Evolutionary conservation across 92 coral and sea anemone genomes (phyloP).

Genomic region (Phenganax marumi): DNA sequence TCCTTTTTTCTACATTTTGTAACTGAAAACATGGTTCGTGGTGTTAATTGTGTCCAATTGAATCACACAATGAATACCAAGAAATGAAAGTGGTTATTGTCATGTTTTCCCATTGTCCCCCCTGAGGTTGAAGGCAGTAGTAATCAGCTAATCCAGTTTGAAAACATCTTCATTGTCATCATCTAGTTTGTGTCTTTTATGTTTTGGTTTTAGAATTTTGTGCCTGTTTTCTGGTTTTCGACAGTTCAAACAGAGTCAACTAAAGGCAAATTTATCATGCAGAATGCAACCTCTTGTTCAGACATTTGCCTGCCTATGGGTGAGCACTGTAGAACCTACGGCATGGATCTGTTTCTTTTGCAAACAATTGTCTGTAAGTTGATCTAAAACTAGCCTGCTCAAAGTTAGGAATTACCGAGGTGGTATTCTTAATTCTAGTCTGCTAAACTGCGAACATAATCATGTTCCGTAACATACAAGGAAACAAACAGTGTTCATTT

Average conservation of each 20-base stretch:
- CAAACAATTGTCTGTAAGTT: constrained; percentile 40
- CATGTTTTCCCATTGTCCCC: constrained; percentile 46
- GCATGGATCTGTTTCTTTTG: constrained; percentile 46
- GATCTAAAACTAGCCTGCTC: constrained; percentile 23
- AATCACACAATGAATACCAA: constrained; percentile 27
- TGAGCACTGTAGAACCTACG: constrained; percentile 23
- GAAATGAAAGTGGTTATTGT: constrained; percentile 47
- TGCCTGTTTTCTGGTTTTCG: constrained; percentile 42
- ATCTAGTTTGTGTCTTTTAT: constrained; percentile 32
- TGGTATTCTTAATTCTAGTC: too few species aligned
- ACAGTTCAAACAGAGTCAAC: constrained; percentile 46
- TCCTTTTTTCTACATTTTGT: neutral
- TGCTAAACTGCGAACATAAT: too few species aligned
- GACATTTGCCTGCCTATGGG: constrained; percentile 40
- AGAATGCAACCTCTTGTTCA: constrained; percentile 58
- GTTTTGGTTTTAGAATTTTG: constrained; percentile 44
- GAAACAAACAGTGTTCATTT: too few species aligned
- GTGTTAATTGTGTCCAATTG: constrained; percentile 27
- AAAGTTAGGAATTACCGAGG: too few species aligned
- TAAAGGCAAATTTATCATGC: constrained; percentile 45
- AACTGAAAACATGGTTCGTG: constrained; percentile 28
- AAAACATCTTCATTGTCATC: constrained; percentile 44
- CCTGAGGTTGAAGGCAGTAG: constrained; percentile 27
- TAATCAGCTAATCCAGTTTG: constrained; percentile 40
- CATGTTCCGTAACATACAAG: too few species aligned